Evolutionary conservation across 2,113 vertebrate genomes (phyloP).

Genomic region (Hoplias malabaricus): DNA sequence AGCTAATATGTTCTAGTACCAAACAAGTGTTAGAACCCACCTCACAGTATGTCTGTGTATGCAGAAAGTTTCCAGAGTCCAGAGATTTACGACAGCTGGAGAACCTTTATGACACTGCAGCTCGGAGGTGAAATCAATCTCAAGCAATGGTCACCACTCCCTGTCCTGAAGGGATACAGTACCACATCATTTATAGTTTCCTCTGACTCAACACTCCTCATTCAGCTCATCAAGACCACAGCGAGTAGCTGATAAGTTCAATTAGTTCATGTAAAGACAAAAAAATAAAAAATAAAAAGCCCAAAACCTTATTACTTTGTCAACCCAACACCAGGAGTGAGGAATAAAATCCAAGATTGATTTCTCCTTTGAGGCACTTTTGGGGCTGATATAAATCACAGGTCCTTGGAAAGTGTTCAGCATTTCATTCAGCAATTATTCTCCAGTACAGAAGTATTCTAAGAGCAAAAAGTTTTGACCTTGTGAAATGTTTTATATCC

Average conservation of each 20-base stretch:
- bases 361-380: constrained; percentile 15
- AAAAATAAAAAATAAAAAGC: neutral
- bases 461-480: neutral
- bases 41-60: neutral
- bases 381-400: constrained; percentile 16
- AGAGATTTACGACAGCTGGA: neutral
- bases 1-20: constrained; percentile 1
- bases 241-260: neutral
- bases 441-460: neutral
- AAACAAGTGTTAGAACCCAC: neutral
- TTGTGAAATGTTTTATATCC: neutral
- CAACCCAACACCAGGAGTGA: neutral
- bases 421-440: constrained; percentile 31
- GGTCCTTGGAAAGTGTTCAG: neutral
- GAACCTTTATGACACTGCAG: neutral
- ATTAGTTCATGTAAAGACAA: neutral
- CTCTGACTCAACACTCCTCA: neutral
- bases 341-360: constrained; percentile 12
- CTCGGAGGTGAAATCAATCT: neutral
- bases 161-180: neutral
- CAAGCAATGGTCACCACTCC: neutral
- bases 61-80: neutral
- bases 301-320: neutral
- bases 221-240: neutral
- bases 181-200: neutral